Percentiles rank a stretch among this genome's conserved stretches.
phyloP scores from a whole-genome alignment of 2,888 invertebrate genomes.

The Omphaloscelis lunosa region DNA sequence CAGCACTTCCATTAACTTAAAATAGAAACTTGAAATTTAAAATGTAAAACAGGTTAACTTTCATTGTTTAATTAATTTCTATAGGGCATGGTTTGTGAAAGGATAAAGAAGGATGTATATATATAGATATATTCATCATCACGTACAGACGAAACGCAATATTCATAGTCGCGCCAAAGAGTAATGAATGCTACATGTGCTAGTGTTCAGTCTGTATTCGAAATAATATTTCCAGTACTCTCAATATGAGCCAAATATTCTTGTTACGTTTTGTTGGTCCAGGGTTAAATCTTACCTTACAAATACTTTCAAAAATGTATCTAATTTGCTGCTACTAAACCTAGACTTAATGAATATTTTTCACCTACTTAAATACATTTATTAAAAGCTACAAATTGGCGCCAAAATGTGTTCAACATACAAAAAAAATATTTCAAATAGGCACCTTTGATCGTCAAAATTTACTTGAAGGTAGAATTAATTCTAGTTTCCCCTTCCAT shows the following conservation, averaged over 20 bases:
- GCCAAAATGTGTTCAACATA: background rate
- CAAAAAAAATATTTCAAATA: background rate
- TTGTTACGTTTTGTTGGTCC: constrained; percentile 14
- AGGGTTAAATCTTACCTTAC: background rate
- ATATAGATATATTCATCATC: constrained; percentile 51
- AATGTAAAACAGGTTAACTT: constrained; percentile 59
- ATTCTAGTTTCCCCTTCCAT: too few relatives aligned
- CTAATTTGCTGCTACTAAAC: background rate
- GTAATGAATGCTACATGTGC: constrained; percentile 51
- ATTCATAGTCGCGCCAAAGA: constrained; percentile 56
- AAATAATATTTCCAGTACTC: constrained; percentile 35
- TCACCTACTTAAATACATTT: too few relatives aligned
- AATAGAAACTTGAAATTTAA: constrained; percentile 61
- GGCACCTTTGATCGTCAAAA: too few relatives aligned
- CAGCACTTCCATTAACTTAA: constrained; percentile 54
- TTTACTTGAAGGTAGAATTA: too few relatives aligned
- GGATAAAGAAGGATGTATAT: constrained; percentile 30
- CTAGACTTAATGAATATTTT: background rate
- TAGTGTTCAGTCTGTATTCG: constrained; percentile 29
- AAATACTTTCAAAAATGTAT: background rate
- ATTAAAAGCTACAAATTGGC: background rate
- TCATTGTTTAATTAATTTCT: constrained; percentile 55
- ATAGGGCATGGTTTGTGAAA: constrained; percentile 30
- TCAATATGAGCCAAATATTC: constrained; percentile 19
- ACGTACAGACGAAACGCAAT: constrained; percentile 50